Evolutionary conservation across 2,113 vertebrate genomes (phyloP).

Genomic region (Delphinapterus leucas): DNA sequence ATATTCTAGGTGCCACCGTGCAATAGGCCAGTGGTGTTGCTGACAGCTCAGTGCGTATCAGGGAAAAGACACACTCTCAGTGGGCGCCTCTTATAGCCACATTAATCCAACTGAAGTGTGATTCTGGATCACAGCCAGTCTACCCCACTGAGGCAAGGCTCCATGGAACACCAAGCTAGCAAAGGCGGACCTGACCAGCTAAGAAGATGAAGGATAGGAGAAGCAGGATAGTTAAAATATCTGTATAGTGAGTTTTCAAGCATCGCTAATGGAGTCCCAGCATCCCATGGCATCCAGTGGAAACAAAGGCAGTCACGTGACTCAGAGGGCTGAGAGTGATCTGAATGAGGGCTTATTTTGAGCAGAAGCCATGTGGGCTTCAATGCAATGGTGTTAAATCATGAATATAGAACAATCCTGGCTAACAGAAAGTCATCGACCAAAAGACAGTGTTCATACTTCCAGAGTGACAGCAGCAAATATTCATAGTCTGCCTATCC

Average conservation of each 20-base stretch:
- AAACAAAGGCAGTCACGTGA: background rate
- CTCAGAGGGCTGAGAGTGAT: background rate
- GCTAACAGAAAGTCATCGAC: background rate
- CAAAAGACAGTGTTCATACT: background rate
- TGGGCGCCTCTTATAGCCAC: constrained; percentile 41
- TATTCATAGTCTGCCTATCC: background rate
- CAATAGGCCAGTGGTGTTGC: constrained; percentile 43
- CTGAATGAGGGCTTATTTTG: background rate
- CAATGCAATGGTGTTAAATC: background rate
- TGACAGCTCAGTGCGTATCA: constrained; percentile 54
- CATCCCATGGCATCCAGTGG: background rate
- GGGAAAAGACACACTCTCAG: constrained; percentile 46
- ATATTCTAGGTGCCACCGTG: constrained; percentile 60
- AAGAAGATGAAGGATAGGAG: background rate
- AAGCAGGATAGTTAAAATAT: background rate
- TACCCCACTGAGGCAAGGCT: background rate
- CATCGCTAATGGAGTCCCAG: background rate
- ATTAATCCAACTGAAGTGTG: constrained; percentile 62
- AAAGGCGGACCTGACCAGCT: background rate
- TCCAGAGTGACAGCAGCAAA: background rate
- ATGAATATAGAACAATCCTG: background rate
- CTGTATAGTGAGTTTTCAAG: background rate
- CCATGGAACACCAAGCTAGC: background rate
- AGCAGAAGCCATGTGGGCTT: background rate
- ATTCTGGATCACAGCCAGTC: constrained; percentile 53